Evolutionary conservation across 2,113 vertebrate species (phyloP), one percentile per base, ranked within the genome.

Genomic region (Falco punctatus): DNA sequence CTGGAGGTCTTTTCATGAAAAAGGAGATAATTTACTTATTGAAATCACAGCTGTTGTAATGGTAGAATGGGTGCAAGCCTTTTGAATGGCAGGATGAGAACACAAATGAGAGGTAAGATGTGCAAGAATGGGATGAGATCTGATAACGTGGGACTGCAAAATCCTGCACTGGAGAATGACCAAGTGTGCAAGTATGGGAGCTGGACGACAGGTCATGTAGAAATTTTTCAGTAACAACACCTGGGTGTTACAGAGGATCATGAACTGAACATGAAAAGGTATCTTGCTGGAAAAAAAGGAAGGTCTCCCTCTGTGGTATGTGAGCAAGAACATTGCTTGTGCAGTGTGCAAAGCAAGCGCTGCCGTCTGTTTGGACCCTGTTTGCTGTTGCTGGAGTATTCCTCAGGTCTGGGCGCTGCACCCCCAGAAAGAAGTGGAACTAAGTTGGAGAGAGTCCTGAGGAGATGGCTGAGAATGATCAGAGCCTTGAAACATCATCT

Each of bases 191-290:
- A 61, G 21, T 23, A 44, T 26, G 40, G 52, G 20, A 73, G 33
- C 27, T 71, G 52, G 33, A 58, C 49, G 52, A 22, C 20, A 15
- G 5, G 8, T 48, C 0, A 0, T 1, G 1, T 10, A 66, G 48
- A 55, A 48, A 55, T 49, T 55, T 54, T 59, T 67, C 48, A 44
- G 0, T 33, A 71, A n/a, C 18, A 69, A 15, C 54, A 67, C 6
- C 40, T 42, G 27, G 38, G 18, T 1, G 1, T 55, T 49, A 22
- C 3, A 33, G 54, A 73, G 54, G 40, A 54, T 62, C 61, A 33
- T 4, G 5, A 66, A 44, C 22, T 44, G 67, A 62, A 67, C 13
- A 5, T 17, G 42, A 57, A 20, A 44, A 69, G 27, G 17, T 54
- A 59, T 6, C 23, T 46, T 40, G 33, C 67, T 81, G 32, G 48